Evolutionary conservation across 2,113 vertebrate genomes (phyloP), one percentile per base, ranked within the genome.

Genomic region (Oreochromis niloticus): DNA sequence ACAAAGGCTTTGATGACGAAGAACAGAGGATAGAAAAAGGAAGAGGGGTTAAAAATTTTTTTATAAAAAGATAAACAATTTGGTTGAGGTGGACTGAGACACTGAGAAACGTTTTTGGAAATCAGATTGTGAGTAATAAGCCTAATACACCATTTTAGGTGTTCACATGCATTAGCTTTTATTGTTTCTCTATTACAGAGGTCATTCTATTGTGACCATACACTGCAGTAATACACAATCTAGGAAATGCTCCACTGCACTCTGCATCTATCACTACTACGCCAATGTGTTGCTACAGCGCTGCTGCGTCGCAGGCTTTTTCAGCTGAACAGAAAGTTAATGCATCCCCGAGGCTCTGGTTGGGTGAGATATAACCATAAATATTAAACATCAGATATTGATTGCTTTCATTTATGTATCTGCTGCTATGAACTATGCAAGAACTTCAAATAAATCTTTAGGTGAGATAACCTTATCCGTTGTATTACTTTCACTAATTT

Each of bases 51-150:
- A 8, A 63, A 68, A 66, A 13, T 13, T 13, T 12, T 5, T 1
- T 7, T 13, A 39, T 27, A 73, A 73, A 89, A 85, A 30, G 34
- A 83, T 68, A 94, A 91, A 24, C 61, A 87, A 92, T 89, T 83
- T 79, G 34, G 61, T 16, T 3, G 41, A 79, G 41, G 85, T 68
- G 55, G 57, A 34, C 10, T 52, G 24, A 61, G 79, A 83, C 83
- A 86, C 84, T 3, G 52, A 87, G 63, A 82, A 17, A 39, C 22
- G 34, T 86, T 83, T 83, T 86, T 78, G n/a, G 16, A 83, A 94
- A 94, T 89, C 85, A 56, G 82, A 85, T 81, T 75, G 83, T 81
- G 87, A 93, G 91, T 91, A 91, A 94, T 91, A 89, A 80, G 75
- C 41, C 82, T 89, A 92, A 93, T 90, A 88, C 59, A 43, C 41